Evolutionary conservation across 2,797 vertebrate species (phyloP), one percentile per base, ranked within the genome.

Genomic region (Holocentrus rufus): DNA sequence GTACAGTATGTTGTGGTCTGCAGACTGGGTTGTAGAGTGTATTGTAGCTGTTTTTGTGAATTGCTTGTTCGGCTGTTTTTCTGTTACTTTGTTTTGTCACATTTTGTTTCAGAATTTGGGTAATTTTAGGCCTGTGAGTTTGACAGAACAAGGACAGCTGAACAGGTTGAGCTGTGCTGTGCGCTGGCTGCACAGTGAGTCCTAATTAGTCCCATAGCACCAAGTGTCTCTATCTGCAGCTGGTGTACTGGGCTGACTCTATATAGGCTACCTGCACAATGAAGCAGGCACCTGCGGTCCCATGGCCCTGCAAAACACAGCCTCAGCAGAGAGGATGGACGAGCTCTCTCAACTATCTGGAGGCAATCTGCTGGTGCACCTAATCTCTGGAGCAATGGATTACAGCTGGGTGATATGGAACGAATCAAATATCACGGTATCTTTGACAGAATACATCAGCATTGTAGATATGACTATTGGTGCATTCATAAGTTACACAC

Each of bases 151-250:
- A 65, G 78, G 78, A 65, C 76, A 74, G 39, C 39, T 34, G 55
- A 79, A 55, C 42, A 68, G 69, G 10, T 67, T 20, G 63, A 72
- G 67, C 57, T 64, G 5, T 46, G 17, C 54, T 52, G 23, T 56
- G 63, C 60, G 50, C 58, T 25, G 54, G 61, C 58, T 61, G 72
- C 44, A 23, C 58, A 56, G 55, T 52, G 65, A 64, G 72, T 65
- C 59, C 34, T 83, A 82, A 79, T 54, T 20, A 79, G 64, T 87
- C 77, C 76, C 77, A 69, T 2, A 47, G 78, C 85, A 69, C 76
- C 69, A 36, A 67, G 53, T 1, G 0, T 76, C 55, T 81, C 53
- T 25, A 1, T 79, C 36, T 80, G 59, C 82, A 81, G 82, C 80
- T 83, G 85, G 4, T 68, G 76, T 60, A 30, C 71, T 74, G 59